Evolutionary conservation across 2,888 invertebrate genomes (phyloP).

Genomic region (Spisula subtruncata): DNA sequence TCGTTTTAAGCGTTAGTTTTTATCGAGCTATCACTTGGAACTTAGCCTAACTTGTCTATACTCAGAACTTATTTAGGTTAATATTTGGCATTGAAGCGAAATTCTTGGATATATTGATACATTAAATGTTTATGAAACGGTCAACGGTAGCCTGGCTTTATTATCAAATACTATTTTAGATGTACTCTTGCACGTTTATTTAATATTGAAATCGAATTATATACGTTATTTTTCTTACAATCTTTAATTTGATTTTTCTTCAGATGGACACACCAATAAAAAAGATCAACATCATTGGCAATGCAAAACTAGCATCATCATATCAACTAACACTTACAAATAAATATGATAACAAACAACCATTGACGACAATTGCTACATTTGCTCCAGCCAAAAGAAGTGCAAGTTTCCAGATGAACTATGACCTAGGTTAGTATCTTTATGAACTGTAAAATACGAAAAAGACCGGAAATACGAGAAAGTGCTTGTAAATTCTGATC

Average conservation of each 20-base stretch:
- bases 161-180: not conserved
- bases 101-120: no score
- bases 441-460: conserved; percentile 90
- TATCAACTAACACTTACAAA: conserved; percentile 68
- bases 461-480: no score
- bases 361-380: conserved; percentile 68
- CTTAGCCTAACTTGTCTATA: no score
- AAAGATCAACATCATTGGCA: conserved; percentile 73
- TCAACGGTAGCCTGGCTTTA: no score
- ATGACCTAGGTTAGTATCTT: conserved; percentile 67
- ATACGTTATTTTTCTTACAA: not conserved
- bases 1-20: no score
- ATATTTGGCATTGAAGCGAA: no score
- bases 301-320: conserved; percentile 64
- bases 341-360: conserved; percentile 67
- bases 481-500: no score
- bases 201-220: not conserved
- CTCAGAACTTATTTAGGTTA: no score
- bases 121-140: not conserved
- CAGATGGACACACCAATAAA: conserved; percentile 77
- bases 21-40: no score
- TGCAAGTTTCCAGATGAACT: conserved; percentile 70
- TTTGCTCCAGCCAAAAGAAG: conserved; percentile 63
- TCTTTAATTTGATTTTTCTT: not conserved
- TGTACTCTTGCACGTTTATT: not conserved